Evolutionary conservation across 2,113 vertebrate genomes (phyloP), one percentile per base, ranked within the genome.

Genomic region (Sylvilagus bachmani): DNA sequence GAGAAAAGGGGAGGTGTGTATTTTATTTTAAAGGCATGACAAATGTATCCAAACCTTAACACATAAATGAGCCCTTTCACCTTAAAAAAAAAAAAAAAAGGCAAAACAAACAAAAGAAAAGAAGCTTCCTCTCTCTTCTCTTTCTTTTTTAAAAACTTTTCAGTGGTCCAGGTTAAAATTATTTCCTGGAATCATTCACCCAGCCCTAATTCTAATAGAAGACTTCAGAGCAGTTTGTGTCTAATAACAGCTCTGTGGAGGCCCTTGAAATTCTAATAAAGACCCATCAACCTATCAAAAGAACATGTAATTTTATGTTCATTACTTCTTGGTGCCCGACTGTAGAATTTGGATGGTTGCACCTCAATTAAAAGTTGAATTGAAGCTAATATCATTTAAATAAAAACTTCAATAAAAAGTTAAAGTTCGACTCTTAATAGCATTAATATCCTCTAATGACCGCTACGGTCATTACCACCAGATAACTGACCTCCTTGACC

Each of bases 281-380:
- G 96, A 97, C 93, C 78, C 93, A 98, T 98, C 98, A 97, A 97
- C 96, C 98, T 98, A 98, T 98, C 96, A 97, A 97, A 97, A 97
- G 98, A 98, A 98, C 97, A 98, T 97, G 98, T 95, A 98, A 98
- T 98, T 98, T 98, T 98, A 98, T 97, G 97, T 98, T 98, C 98
- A 98, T 98, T 98, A 97, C 97, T 97, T 98, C 97, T 97, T 98
- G 95, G 97, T 98, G 94, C 96, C 95, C 36, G 84, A 97, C 93
- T 98, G 91, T 80, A 98, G 97, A 98, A 98, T 98, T 97, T 98
- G 98, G 98, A 98, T 98, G 98, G 98, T 98, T 98, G 97, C 98
- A 98, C 98, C 98, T 98, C 98, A 98, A 98, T 98, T 98, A 98
- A 98, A 98, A 98, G 97, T 98, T 98, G 98, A 98, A 98, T 97